Percentiles rank a stretch among this genome's conserved stretches.
Evolutionary conservation across 2,113 vertebrate genomes (phyloP).

Genomic region (Cebidichthys violaceus): DNA sequence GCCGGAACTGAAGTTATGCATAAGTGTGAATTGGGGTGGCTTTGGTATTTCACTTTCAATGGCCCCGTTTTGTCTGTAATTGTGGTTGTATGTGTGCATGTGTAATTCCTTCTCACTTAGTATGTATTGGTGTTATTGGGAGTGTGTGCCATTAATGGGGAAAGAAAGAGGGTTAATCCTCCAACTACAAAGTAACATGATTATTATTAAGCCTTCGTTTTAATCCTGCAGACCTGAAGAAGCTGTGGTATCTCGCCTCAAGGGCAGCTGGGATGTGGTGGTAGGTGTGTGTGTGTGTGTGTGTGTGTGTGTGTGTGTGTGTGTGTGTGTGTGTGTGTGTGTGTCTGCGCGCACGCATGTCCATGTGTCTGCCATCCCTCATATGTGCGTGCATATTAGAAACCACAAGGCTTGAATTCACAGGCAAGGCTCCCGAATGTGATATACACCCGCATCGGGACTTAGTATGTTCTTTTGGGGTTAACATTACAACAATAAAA

Average conservation of each 20-base stretch:
- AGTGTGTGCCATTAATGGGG: conserved; percentile 46
- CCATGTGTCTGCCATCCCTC: conserved; percentile 27
- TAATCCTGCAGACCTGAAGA: conserved; percentile 66
- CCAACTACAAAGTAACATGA: conserved; percentile 58
- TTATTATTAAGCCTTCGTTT: conserved; percentile 66
- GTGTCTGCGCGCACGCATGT: conserved; percentile 20
- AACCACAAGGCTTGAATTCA: conserved; percentile 54
- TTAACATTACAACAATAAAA: conserved; percentile 84
- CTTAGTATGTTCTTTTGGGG: conserved; percentile 72
- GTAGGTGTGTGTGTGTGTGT: conserved; percentile 17
- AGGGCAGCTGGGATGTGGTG: conserved; percentile 38
- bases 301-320: neutral
- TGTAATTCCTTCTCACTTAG: conserved; percentile 30
- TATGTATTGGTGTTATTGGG: conserved; percentile 18
- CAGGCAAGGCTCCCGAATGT: conserved; percentile 48
- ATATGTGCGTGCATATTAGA: conserved; percentile 51
- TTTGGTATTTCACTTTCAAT: conserved; percentile 37
- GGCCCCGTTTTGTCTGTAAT: conserved; percentile 39
- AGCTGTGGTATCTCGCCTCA: conserved; percentile 49
- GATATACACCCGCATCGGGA: conserved; percentile 69
- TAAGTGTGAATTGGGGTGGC: conserved; percentile 12
- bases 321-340: conserved; percentile 2
- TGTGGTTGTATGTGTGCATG: conserved; percentile 4
- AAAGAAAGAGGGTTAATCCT: conserved; percentile 62
- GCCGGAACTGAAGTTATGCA: conserved; percentile 25